Percentiles rank a stretch among this genome's conserved stretches.
phyloP scores from a whole-genome alignment of 2,113 vertebrate genomes.

The Eulemur rufifrons region DNA sequence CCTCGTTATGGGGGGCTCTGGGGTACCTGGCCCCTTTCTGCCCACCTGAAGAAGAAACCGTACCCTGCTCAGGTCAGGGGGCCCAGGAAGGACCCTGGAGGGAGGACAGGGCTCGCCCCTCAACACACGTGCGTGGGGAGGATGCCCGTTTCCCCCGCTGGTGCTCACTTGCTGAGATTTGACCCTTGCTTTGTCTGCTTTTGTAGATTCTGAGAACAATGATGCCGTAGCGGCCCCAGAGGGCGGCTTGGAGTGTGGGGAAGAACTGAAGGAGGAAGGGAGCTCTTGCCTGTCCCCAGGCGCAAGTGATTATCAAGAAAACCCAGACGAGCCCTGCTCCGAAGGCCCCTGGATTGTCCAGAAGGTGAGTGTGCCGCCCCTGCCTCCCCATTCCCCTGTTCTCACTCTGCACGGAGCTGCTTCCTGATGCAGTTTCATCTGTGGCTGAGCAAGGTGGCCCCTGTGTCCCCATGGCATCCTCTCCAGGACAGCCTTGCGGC shows the following conservation, averaged over 20 bases:
- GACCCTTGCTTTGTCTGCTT: background rate
- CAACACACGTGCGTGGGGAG: rapidly evolving
- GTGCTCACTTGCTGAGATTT: rapidly evolving
- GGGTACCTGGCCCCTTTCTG: background rate
- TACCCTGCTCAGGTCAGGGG: too few species aligned
- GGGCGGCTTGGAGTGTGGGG: background rate
- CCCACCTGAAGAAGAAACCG: background rate
- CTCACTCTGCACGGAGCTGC: rapidly evolving
- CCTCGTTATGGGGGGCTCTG: background rate
- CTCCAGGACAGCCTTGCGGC: background rate
- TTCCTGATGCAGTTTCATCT: background rate
- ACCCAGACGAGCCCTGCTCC: background rate
- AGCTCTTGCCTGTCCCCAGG: rapidly evolving
- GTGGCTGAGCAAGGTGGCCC: background rate
- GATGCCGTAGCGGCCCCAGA: background rate
- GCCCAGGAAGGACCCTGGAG: background rate
- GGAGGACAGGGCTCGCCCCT: too few species aligned
- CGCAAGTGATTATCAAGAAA: background rate
- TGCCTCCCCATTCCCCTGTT: background rate
- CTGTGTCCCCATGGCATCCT: rapidly evolving
- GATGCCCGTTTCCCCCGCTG: rapidly evolving
- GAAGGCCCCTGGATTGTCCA: background rate
- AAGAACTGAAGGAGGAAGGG: constrained; percentile 30
- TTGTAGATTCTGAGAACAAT: constrained; percentile 12
- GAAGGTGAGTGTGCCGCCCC: background rate